Conservation (phyloP, 2,113 vertebrate species). For the Platysternon megacephalum region DNA sequence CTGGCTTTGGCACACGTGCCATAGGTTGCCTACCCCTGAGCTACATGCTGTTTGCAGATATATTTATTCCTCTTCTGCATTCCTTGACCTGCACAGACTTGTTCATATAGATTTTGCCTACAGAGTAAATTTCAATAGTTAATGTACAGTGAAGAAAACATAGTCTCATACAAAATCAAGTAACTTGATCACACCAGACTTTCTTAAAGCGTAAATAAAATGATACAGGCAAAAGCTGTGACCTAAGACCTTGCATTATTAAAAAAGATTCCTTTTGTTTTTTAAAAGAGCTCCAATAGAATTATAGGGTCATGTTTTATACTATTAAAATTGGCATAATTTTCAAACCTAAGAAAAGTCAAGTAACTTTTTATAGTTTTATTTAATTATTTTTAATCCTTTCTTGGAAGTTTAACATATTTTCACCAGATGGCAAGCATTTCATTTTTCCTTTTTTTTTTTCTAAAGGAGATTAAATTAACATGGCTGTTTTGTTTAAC, state of each 20-base stretch:
- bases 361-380: conserved; percentile 11
- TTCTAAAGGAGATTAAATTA: conserved; percentile 37
- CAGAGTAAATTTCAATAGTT: not conserved
- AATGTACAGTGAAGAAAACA: not conserved
- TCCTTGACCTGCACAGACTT: not conserved
- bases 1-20: too few relatives aligned
- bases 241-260: conserved; percentile 13
- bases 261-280: not conserved
- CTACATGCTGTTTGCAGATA: not conserved
- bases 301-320: conserved; percentile 42
- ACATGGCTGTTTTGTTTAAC: conserved; percentile 31
- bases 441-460: conserved; percentile 56
- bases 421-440: conserved; percentile 68
- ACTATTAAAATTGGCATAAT: conserved; percentile 59
- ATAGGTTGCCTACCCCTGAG: too few relatives aligned
- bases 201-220: conserved; percentile 35
- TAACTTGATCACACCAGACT: not conserved
- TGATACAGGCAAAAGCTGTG: conserved; percentile 15
- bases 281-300: conserved; percentile 29
- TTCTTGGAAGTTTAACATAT: conserved; percentile 66
- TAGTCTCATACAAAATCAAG: not conserved
- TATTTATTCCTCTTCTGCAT: not conserved
- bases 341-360: conserved; percentile 36
- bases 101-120: not conserved
- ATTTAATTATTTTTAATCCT: conserved; percentile 51